Percentiles rank a stretch among this genome's conserved stretches.
These are phyloP conservation scores for Taenaris catops DNA, from an alignment of 2,888 invertebrate species.

Conservation along the genomic window DNA sequence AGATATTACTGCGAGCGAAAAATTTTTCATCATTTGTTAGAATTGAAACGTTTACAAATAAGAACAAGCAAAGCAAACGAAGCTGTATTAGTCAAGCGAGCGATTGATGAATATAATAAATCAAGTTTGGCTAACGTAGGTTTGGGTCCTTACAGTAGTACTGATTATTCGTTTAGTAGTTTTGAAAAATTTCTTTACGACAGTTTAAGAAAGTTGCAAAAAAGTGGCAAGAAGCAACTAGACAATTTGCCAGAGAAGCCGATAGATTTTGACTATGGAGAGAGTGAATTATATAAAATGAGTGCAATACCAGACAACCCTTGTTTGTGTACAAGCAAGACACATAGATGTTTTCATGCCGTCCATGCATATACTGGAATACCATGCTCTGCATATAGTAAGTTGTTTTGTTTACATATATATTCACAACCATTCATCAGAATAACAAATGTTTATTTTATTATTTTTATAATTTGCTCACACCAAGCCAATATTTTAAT, in stretches of 20 bases:
- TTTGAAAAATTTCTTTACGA: conserved; percentile 95
- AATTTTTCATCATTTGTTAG: conserved; percentile 95
- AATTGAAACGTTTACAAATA: conserved; percentile 94
- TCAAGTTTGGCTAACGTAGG: conserved; percentile 85
- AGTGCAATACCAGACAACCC: conserved; percentile 85
- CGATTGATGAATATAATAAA: conserved; percentile 90
- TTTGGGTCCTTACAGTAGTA: conserved; percentile 81
- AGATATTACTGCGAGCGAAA: conserved; percentile 95
- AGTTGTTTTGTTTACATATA: conserved; percentile 44
- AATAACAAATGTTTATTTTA: too few species aligned
- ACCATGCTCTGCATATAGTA: conserved; percentile 93
- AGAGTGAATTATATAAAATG: conserved; percentile 80
- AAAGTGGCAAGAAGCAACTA: conserved; percentile 82
- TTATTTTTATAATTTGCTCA: too few species aligned
- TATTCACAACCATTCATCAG: background rate
- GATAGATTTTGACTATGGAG: conserved; percentile 72
- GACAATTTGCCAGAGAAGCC: conserved; percentile 80
- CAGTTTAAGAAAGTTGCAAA: conserved; percentile 88
- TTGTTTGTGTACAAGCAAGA: conserved; percentile 90
- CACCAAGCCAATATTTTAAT: too few species aligned
- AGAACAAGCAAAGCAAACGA: conserved; percentile 94
- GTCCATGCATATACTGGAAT: conserved; percentile 94
- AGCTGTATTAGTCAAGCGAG: conserved; percentile 91
- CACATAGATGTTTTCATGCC: conserved; percentile 94
- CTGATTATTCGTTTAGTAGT: conserved; percentile 85